Conservation (phyloP, 2,888 invertebrate genomes). For the Acrobasis suavella region DNA sequence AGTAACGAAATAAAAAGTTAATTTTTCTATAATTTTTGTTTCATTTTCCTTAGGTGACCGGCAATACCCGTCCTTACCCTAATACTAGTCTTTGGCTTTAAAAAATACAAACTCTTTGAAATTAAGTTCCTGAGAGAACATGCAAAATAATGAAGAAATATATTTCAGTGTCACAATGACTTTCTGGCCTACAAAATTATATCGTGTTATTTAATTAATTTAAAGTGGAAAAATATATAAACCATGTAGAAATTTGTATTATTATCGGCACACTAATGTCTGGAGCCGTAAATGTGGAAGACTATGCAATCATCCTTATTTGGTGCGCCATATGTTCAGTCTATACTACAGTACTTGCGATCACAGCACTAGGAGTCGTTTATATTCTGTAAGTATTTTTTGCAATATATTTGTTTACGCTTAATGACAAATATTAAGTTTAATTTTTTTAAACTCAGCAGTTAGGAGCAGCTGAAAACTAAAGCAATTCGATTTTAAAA, state of each 20-base stretch:
- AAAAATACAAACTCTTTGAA: not conserved
- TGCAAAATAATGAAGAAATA: not conserved
- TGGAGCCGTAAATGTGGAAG: slow-evolving; percentile 47
- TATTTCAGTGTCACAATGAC: slow-evolving; percentile 20
- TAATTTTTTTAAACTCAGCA: too few relatives aligned
- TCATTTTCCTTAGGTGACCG: too few relatives aligned
- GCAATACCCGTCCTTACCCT: too few relatives aligned
- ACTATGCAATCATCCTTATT: slow-evolving; percentile 50
- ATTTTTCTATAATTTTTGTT: too few relatives aligned
- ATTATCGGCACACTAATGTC: slow-evolving; percentile 52
- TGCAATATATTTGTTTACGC: too few relatives aligned
- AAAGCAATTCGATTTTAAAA: too few relatives aligned
- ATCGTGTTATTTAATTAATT: slow-evolving; percentile 26
- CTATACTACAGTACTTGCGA: slow-evolving; percentile 55
- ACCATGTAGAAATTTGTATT: slow-evolving; percentile 37
- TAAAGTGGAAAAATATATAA: slow-evolving; percentile 29
- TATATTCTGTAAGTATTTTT: slow-evolving; percentile 57
- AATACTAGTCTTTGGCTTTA: too few relatives aligned
- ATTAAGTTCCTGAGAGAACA: not conserved
- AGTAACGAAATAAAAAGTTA: too few relatives aligned
- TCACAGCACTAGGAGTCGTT: slow-evolving; percentile 57
- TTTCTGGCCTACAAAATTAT: slow-evolving; percentile 33
- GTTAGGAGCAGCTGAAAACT: too few relatives aligned
- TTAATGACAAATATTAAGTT: too few relatives aligned
- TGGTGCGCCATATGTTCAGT: slow-evolving; percentile 61